These are phyloP conservation scores for Clupea harengus DNA, from an alignment of 2,113 vertebrate genomes.

Conservation along the genomic window DNA sequence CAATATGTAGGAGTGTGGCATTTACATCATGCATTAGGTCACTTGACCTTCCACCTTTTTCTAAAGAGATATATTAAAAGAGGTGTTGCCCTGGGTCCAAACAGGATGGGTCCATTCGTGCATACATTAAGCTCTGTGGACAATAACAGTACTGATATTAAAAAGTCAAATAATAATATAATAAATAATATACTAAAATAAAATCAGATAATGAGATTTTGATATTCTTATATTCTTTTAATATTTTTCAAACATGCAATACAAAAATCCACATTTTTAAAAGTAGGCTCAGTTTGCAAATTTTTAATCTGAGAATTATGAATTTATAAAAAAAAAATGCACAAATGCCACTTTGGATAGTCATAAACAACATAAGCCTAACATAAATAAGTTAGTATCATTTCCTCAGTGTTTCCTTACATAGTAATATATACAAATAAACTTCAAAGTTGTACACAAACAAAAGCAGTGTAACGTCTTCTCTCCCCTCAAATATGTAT, in stretches of 20 bases:
- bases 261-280: slow-evolving; percentile 67
- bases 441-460: slow-evolving; percentile 82
- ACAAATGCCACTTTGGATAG: slow-evolving; percentile 88
- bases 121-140: background rate
- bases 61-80: too few relatives aligned
- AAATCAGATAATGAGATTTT: background rate
- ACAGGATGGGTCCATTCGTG: too few relatives aligned
- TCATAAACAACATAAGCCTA: slow-evolving; percentile 78
- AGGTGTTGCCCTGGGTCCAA: too few relatives aligned
- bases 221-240: slow-evolving; percentile 50
- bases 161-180: background rate
- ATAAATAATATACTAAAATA: background rate
- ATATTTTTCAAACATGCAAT: slow-evolving; percentile 51
- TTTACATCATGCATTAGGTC: too few relatives aligned
- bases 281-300: slow-evolving; percentile 96
- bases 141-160: background rate
- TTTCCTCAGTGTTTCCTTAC: slow-evolving; percentile 97
- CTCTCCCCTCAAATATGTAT: slow-evolving; percentile 8
- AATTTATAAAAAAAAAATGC: slow-evolving; percentile 81
- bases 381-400: slow-evolving; percentile 99
- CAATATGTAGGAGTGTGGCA: background rate
- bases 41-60: too few relatives aligned
- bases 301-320: slow-evolving; percentile 78
- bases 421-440: slow-evolving; percentile 91
- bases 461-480: slow-evolving; percentile 75